Percentiles rank a stretch among this genome's conserved stretches.
These are phyloP conservation scores for Andrena haemorrhoa DNA, from an alignment of 2,888 invertebrate species.

Conservation along the genomic window DNA sequence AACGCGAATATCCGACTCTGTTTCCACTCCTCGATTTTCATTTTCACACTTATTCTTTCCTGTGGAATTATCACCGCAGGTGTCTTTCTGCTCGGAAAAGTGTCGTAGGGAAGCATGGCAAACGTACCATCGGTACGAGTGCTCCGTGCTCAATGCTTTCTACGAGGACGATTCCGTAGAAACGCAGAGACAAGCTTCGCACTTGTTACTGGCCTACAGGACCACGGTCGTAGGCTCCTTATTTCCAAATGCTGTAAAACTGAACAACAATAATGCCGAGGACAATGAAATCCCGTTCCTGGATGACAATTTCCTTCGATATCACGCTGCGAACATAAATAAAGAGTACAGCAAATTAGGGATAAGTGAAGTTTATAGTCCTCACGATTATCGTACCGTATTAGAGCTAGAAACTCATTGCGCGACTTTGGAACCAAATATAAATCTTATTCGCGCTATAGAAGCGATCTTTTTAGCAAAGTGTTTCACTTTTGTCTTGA, in stretches of 20 bases:
- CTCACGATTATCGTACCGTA: slow-evolving; percentile 81
- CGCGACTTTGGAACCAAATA: slow-evolving; percentile 73
- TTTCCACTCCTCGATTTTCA: not conserved
- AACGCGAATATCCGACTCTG: slow-evolving; percentile 37
- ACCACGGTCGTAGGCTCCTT: slow-evolving; percentile 74
- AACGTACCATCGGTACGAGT: slow-evolving; percentile 83
- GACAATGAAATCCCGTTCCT: slow-evolving; percentile 25
- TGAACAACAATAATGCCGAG: slow-evolving; percentile 27
- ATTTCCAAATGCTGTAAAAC: slow-evolving; percentile 20
- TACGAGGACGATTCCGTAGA: slow-evolving; percentile 65
- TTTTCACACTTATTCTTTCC: not conserved
- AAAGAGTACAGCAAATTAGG: slow-evolving; percentile 28
- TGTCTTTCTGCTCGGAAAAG: slow-evolving; percentile 82
- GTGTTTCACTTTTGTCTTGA: slow-evolving; percentile 79
- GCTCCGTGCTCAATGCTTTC: slow-evolving; percentile 80
- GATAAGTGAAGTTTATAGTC: slow-evolving; percentile 69
- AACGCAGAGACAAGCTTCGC: slow-evolving; percentile 64
- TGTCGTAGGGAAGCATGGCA: slow-evolving; percentile 81
- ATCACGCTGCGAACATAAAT: slow-evolving; percentile 40
- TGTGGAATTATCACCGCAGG: slow-evolving; percentile 73
- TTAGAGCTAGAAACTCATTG: slow-evolving; percentile 83
- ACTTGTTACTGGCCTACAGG: slow-evolving; percentile 79
- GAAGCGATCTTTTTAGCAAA: slow-evolving; percentile 84
- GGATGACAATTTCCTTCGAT: slow-evolving; percentile 63
- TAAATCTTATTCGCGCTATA: slow-evolving; percentile 82